These are phyloP conservation scores for Synanthedon vespiformis DNA, from an alignment of 2,888 invertebrate species.

Conservation along the genomic window DNA sequence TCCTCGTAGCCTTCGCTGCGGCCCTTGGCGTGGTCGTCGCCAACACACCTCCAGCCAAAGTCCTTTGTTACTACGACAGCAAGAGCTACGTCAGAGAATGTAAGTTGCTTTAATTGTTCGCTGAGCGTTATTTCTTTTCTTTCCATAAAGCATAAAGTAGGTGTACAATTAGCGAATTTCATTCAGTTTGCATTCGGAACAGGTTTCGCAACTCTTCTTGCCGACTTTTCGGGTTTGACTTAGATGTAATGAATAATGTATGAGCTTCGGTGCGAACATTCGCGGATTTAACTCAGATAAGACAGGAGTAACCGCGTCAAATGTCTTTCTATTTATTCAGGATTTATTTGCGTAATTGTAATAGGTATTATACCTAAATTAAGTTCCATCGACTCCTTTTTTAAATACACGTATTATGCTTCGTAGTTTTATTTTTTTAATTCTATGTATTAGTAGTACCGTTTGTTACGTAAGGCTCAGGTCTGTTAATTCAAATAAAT, in stretches of 20 bases:
- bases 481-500: too few species aligned
- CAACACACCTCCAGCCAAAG: constrained; percentile 63
- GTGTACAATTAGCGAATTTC: constrained; percentile 14
- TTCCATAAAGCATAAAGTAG: background rate
- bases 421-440: too few species aligned
- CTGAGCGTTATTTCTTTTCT: constrained; percentile 21
- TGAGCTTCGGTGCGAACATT: constrained; percentile 6
- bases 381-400: too few species aligned
- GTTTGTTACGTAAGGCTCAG: too few species aligned
- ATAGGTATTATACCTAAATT: too few species aligned
- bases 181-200: constrained; percentile 6
- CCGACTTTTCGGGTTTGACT: constrained; percentile 5
- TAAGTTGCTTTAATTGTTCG: constrained; percentile 45
- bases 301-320: constrained; percentile 3
- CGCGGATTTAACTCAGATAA: constrained; percentile 4
- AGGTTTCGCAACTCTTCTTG: constrained; percentile 12
- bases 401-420: too few species aligned
- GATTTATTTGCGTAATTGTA: too few species aligned
- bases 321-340: background rate
- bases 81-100: constrained; percentile 76
- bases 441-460: too few species aligned
- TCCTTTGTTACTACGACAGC: constrained; percentile 80
- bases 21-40: constrained; percentile 29
- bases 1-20: constrained; percentile 22
- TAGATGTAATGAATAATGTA: constrained; percentile 10